These are phyloP conservation scores for Bimastos eiseni DNA, from an alignment of 2,888 invertebrate species.

Conservation along the genomic window DNA sequence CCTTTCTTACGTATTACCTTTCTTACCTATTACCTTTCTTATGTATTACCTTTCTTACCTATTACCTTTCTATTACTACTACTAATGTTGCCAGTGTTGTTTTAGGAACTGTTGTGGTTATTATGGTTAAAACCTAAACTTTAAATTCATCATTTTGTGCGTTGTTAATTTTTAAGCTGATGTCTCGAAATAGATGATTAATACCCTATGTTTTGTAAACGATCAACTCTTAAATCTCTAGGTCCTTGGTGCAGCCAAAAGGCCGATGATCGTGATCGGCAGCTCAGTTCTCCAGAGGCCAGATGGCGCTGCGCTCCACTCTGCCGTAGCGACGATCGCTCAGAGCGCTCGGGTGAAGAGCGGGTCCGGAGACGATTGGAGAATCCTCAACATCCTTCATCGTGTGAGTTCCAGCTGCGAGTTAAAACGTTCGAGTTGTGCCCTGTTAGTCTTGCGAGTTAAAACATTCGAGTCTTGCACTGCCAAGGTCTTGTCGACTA, in stretches of 20 bases:
- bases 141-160: too few relatives aligned
- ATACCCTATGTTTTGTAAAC: neutral
- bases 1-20: too few relatives aligned
- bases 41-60: too few relatives aligned
- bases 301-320: conserved; percentile 55
- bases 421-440: neutral
- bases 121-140: too few relatives aligned
- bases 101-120: neutral
- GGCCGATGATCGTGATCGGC: conserved; percentile 88
- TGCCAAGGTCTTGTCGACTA: neutral
- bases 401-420: conserved; percentile 68
- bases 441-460: neutral
- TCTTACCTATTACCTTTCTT: too few relatives aligned
- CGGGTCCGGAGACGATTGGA: conserved; percentile 66
- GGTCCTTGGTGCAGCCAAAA: conserved; percentile 75
- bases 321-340: conserved; percentile 75
- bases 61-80: too few relatives aligned
- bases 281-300: conserved; percentile 77
- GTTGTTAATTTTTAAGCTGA: too few relatives aligned
- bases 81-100: neutral
- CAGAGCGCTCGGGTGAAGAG: conserved; percentile 52
- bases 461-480: neutral
- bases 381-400: conserved; percentile 90
- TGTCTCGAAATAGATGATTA: too few relatives aligned
- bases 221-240: conserved; percentile 45